phyloP scores from a whole-genome alignment of 1,140 invertebrate species.

The Hyles euphorbiae region DNA sequence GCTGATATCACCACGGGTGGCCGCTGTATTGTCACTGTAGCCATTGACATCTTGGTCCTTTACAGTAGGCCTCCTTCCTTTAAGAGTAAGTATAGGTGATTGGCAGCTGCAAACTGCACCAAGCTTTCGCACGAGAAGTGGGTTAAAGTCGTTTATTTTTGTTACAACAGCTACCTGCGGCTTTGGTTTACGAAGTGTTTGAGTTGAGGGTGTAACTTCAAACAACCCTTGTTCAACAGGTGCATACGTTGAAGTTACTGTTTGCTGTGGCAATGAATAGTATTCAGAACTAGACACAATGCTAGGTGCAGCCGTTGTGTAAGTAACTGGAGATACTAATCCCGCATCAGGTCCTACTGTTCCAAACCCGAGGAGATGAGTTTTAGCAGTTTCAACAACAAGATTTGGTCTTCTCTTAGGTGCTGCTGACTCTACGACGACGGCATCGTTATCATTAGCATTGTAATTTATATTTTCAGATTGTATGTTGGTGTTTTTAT shows the following conservation, averaged over 20 bases:
- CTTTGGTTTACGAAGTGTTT: constrained; percentile 51
- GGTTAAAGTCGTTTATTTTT: constrained; percentile 81
- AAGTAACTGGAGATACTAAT: constrained; percentile 37
- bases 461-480: constrained; percentile 36
- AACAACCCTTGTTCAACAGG: constrained; percentile 53
- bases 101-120: constrained; percentile 85
- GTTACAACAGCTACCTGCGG: constrained; percentile 78
- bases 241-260: constrained; percentile 44
- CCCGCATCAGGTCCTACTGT: constrained; percentile 58
- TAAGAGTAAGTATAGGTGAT: constrained; percentile 77
- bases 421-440: constrained; percentile 31
- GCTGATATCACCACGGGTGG: constrained; percentile 48
- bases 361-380: constrained; percentile 57
- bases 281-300: constrained; percentile 30
- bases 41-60: constrained; percentile 43
- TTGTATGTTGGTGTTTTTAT: constrained; percentile 22
- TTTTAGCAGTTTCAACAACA: constrained; percentile 62
- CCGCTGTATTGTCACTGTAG: constrained; percentile 50
- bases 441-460: constrained; percentile 34
- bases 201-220: constrained; percentile 45
- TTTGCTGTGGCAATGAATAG: constrained; percentile 31
- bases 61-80: constrained; percentile 59
- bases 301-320: constrained; percentile 35
- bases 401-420: constrained; percentile 59
- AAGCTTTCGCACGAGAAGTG: constrained; percentile 81